Evolutionary conservation across 1,140 invertebrate species (phyloP).

Genomic region (Rhopalosiphum padi): DNA sequence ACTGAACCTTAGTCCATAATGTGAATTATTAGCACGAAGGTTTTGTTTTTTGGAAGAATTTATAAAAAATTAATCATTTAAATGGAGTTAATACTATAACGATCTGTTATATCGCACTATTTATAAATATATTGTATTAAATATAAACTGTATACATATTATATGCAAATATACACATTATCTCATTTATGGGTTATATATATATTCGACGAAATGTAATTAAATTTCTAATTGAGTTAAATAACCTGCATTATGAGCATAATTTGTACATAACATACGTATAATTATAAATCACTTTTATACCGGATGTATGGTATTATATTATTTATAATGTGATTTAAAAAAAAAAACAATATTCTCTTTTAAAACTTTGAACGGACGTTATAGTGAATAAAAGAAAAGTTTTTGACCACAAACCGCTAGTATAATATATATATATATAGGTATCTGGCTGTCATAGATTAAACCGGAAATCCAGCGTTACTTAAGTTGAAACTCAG

Average conservation of each 20-base stretch:
- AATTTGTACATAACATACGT: not conserved
- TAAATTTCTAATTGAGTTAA: not conserved
- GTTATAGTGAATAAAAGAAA: constrained; percentile 17
- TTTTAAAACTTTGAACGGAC: not conserved
- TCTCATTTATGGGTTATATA: not conserved
- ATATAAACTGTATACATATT: not conserved
- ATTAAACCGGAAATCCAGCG: constrained; percentile 37
- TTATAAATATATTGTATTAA: not conserved
- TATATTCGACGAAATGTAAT: not conserved
- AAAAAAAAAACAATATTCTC: not conserved
- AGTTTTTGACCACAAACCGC: constrained; percentile 24
- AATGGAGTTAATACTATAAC: not conserved
- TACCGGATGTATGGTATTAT: not conserved
- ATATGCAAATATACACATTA: not conserved
- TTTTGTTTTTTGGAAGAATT: not conserved
- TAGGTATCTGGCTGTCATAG: not conserved
- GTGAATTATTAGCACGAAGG: not conserved
- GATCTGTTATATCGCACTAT: not conserved
- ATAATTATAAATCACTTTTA: not conserved
- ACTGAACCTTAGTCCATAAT: not conserved
- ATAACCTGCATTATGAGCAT: not conserved
- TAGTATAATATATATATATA: not conserved
- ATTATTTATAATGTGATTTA: constrained; percentile 14
- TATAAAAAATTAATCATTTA: too few relatives aligned
- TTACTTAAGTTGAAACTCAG: not conserved